phyloP scores from a whole-genome alignment of 2,888 invertebrate species.

The Heliconius erato region DNA sequence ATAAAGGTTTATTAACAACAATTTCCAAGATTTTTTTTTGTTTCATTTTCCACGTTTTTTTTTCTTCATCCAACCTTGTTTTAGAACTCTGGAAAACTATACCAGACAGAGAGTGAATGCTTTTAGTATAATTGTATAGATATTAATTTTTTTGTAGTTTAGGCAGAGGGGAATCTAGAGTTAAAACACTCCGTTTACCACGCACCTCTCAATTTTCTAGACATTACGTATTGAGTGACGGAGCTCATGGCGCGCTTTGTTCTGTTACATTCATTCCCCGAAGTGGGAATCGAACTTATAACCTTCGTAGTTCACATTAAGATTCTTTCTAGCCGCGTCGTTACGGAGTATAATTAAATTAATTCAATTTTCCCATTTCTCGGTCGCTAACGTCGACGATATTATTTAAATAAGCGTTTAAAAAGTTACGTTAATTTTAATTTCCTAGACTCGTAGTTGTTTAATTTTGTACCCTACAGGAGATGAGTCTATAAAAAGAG shows the following conservation, averaged over 20 bases:
- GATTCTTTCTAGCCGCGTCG: background rate
- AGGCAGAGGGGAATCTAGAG: background rate
- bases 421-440: background rate
- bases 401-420: background rate
- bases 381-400: background rate
- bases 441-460: background rate
- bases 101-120: conserved; percentile 5
- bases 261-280: background rate
- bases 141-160: background rate
- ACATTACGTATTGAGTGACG: background rate
- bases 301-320: background rate
- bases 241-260: background rate
- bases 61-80: conserved; percentile 2
- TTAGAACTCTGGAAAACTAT: conserved; percentile 18
- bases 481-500: too few relatives aligned
- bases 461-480: background rate
- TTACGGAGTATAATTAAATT: background rate
- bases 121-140: background rate
- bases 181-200: background rate
- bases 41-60: background rate
- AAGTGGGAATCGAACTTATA: background rate
- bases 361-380: background rate
- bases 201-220: background rate
- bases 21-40: conserved; percentile 11
- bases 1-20: conserved; percentile 34